Base-by-base conservation (phyloP, 2,888 invertebrate genomes). In the Parochlus steinenii region DNA sequence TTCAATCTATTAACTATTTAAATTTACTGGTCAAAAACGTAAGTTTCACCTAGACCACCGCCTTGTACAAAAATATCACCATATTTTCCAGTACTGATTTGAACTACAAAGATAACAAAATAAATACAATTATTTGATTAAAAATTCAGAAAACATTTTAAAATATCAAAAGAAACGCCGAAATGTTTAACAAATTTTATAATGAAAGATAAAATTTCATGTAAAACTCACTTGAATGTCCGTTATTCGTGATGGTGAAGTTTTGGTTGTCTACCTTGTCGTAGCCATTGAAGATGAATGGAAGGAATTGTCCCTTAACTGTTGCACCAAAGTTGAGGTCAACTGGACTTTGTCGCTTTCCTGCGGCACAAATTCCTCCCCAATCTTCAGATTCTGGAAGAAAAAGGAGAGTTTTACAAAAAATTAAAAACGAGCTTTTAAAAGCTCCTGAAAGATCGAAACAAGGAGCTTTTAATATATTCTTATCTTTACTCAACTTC, bases 301-400 rank as follows among this genome's bases (percentile, higher is more conserved):
- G 38, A n/a, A 46, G 46, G 37, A 48, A 58, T 22, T 47, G 42
- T 5, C 56, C 69, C 28, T 65, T 54, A 7, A 67, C 45, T 0
- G 73, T 63, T 3, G 65, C 56, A 6, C 65, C 58, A 6, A 62
- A 58, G 43, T 64, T 59, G 33, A 86, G 68, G 55, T 82, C 68
- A 44, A 86, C 79, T 1, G 86, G 86, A 0, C 83, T 83, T 54
- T 86, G 86, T 24, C 58, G 55, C 22, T 49, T 50, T 2, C 83
- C 83, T 1, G 47, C 54, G 15, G 52, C 55, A 46, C 80, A 79
- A n/a, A 63, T 48, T 8, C 71, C 73, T 4, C 69, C 66, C 80
- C 79, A 80, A 35, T 62, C 46, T 5, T 51, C 57, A 20, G 26
- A 18, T 18, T 37, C 42, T 42, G 25, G 5, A 33, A 29, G 7